Conservation (phyloP, 1,140 invertebrate genomes). For the Portunus trituberculatus region DNA sequence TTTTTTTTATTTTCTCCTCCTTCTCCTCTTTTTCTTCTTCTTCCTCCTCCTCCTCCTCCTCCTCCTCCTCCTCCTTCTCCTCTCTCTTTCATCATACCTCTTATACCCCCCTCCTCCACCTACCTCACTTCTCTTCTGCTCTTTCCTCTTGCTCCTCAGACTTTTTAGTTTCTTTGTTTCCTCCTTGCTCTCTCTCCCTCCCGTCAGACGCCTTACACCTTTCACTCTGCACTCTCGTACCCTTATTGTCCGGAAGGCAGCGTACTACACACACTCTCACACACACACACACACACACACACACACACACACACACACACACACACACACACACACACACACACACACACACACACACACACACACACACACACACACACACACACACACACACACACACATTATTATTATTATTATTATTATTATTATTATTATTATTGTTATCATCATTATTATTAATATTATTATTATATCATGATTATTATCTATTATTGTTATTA, state of each 20-base stretch:
- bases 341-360: too few species aligned
- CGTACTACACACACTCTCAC: neutral
- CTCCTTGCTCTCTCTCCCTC: neutral
- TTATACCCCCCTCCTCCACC: neutral
- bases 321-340: too few species aligned
- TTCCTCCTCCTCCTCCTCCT: neutral
- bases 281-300: neutral
- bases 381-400: too few species aligned
- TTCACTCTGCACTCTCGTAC: neutral
- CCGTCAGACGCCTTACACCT: neutral
- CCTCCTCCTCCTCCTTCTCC: neutral
- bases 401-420: too few species aligned
- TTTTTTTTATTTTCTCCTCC: neutral
- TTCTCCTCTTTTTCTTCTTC: neutral
- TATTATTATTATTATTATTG: too few species aligned
- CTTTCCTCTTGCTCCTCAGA: neutral
- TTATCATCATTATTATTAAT: too few species aligned
- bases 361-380: too few species aligned
- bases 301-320: too few species aligned
- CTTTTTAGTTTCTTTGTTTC: neutral
- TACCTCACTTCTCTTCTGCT: neutral
- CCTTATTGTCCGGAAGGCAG: too few species aligned
- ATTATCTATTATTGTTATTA: too few species aligned
- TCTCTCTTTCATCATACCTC: neutral
- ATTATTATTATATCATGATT: too few species aligned